Percentiles rank a stretch among this genome's conserved stretches.
Conservation (phyloP, 2,888 invertebrate species). For the Nebria salina region DNA sequence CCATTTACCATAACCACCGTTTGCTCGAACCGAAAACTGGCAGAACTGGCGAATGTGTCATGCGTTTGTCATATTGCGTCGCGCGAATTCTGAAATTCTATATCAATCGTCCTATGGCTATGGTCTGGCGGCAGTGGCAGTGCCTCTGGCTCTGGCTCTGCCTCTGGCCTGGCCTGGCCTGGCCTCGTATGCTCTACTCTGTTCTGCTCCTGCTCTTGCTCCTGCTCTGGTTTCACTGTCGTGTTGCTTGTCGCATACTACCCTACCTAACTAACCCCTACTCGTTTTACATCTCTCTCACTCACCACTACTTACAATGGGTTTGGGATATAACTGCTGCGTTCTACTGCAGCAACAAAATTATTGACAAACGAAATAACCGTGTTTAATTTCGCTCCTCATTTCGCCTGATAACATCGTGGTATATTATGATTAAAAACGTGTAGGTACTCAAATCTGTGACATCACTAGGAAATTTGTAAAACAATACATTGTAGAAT, state of each 20-base stretch:
- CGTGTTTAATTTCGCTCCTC: conserved; percentile 10
- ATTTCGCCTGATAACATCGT: not conserved
- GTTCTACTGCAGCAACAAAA: conserved; percentile 11
- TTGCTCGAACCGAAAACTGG: not conserved
- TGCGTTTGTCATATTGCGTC: conserved; percentile 22
- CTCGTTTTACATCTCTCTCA: not conserved
- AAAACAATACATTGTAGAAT: not conserved
- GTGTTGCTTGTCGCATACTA: not conserved
- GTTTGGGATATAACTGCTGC: conserved; percentile 1
- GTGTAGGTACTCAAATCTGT: not conserved
- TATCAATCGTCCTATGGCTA: conserved; percentile 9
- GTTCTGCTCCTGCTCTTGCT: no score
- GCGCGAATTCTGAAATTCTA: conserved; percentile 18
- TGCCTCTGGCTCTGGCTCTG: not conserved
- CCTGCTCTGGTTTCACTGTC: no score
- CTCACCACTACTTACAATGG: not conserved
- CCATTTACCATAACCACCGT: not conserved
- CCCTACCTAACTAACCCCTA: not conserved
- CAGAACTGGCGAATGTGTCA: conserved; percentile 24
- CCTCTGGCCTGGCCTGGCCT: not conserved
- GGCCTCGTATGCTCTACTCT: no score
- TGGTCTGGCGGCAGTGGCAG: not conserved
- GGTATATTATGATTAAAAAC: not conserved
- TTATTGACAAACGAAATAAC: conserved; percentile 21
- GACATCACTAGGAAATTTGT: not conserved